These are phyloP conservation scores for Ichneumoninae sp. DNA, from an alignment of 2,888 invertebrate species.

Conservation along the genomic window DNA sequence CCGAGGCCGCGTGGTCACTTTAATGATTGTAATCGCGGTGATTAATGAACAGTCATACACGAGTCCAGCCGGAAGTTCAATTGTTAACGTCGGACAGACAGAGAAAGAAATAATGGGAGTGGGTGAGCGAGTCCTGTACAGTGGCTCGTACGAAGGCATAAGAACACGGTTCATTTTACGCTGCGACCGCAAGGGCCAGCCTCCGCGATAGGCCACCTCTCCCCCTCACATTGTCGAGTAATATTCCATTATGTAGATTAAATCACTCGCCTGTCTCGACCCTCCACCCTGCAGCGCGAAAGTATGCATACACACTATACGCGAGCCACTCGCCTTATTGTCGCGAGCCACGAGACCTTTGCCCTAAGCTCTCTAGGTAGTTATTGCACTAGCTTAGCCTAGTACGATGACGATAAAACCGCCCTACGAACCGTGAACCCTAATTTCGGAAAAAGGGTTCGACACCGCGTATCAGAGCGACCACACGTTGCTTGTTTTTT, in stretches of 20 bases:
- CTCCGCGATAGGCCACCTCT: slow-evolving; percentile 57
- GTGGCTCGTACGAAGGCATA: slow-evolving; percentile 38
- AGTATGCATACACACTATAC: background rate
- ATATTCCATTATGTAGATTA: slow-evolving; percentile 70
- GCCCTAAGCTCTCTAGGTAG: slow-evolving; percentile 29
- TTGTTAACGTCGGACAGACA: slow-evolving; percentile 42
- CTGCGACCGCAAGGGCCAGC: slow-evolving; percentile 53
- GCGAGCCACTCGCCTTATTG: slow-evolving; percentile 49
- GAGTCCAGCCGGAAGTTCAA: slow-evolving; percentile 58
- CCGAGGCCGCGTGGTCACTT: slow-evolving; percentile 51
- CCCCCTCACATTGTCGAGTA: slow-evolving; percentile 61
- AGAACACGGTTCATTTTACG: slow-evolving; percentile 66
- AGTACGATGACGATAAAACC: slow-evolving; percentile 22
- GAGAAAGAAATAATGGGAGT: slow-evolving; percentile 26
- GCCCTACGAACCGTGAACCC: slow-evolving; percentile 66
- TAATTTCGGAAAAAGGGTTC: slow-evolving; percentile 72
- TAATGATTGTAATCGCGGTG: slow-evolving; percentile 55
- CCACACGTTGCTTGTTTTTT: slow-evolving; percentile 45
- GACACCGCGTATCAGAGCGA: slow-evolving; percentile 5
- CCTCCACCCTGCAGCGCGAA: slow-evolving; percentile 16
- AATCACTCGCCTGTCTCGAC: slow-evolving; percentile 48
- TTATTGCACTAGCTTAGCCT: slow-evolving; percentile 1
- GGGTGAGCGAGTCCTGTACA: slow-evolving; percentile 43
- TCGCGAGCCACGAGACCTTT: slow-evolving; percentile 60
- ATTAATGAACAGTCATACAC: slow-evolving; percentile 49